Base-by-base conservation (phyloP, 2,113 vertebrate species). In the Salminus brasiliensis region DNA sequence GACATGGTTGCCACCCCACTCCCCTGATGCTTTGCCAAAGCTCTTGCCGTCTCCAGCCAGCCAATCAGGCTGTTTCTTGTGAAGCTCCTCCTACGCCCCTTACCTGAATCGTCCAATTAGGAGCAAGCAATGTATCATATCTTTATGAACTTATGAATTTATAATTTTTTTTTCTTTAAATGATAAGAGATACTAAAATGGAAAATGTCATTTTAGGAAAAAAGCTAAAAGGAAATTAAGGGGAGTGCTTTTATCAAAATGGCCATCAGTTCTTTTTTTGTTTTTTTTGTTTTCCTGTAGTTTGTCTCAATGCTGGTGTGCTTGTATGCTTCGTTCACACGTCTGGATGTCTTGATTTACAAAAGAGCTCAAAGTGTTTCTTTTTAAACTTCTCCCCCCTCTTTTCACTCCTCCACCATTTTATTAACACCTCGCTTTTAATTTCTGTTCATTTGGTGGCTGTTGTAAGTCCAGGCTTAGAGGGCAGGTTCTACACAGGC, bases 21-120 rank as follows among this genome's bases (percentile, higher is more conserved):
- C 74, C 81, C 80, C 72, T 87, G 72, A 71, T 70, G 81, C 93
- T 94, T 96, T 97, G 96, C 97, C 97, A 98, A 98, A 98, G 95
- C 92, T 92, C 91, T 89, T 90, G 76, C 74, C 29, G 10, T 81
- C 80, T 71, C 72, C 66, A 79, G 72, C 76, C 81, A 81, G 81
- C 72, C 79, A 69, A 69, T 84, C 60, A 65, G 57, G 67, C 79
- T 55, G 60, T 70, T 71, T 74, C 34, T 30, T 72, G 66, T 81
- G 84, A 82, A 88, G 85, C 87, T 84, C 84, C 59, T 68, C 86
- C 25, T 74, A 63, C 72, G 87, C 81, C 83, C 81, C 82, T 57
- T 21, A 73, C 74, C 80, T 66, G 49, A 78, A 45, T 69, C 9
- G 12, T 60, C 76, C 73, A 23, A 60, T 80, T 30, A 8, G 73